Conservation (phyloP, 1,140 invertebrate genomes). For the Cotesia chilonis region DNA sequence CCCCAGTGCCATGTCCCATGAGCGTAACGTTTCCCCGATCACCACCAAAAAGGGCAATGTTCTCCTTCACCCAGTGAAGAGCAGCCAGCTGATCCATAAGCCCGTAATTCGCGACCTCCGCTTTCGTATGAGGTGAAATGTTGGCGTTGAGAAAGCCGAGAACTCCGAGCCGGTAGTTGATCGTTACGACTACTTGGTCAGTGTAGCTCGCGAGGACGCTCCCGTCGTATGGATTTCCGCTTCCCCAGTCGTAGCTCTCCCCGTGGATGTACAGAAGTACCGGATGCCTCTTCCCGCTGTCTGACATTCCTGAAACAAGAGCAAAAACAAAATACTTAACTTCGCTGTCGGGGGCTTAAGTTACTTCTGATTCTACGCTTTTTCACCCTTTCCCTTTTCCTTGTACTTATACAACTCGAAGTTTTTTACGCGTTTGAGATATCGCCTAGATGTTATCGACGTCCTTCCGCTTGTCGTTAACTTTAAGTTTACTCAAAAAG, state of each 20-base stretch:
- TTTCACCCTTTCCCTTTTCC: too few species aligned
- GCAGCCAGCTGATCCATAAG: slow-evolving; percentile 96
- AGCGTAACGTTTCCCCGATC: slow-evolving; percentile 92
- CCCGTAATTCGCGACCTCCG: slow-evolving; percentile 89
- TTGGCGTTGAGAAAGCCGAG: slow-evolving; percentile 90
- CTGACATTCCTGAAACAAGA: slow-evolving; percentile 59
- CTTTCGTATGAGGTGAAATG: slow-evolving; percentile 78
- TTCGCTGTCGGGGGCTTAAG: not conserved
- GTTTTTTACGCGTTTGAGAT: slow-evolving; percentile 1
- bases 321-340: not conserved
- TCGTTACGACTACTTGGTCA: slow-evolving; percentile 91
- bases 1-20: slow-evolving; percentile 94
- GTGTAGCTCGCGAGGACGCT: slow-evolving; percentile 90
- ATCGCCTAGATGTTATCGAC: slow-evolving; percentile 11
- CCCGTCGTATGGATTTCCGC: slow-evolving; percentile 94
- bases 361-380: not conserved
- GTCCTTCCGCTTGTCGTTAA: slow-evolving; percentile 21
- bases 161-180: slow-evolving; percentile 96
- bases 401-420: not conserved
- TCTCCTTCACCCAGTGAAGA: slow-evolving; percentile 93
- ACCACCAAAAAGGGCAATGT: slow-evolving; percentile 91
- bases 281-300: slow-evolving; percentile 74
- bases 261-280: slow-evolving; percentile 95
- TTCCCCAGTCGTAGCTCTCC: slow-evolving; percentile 94
- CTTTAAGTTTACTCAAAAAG: slow-evolving; percentile 13